phyloP scores from a whole-genome alignment of 2,888 invertebrate genomes.

The Ornithoptera priamus region DNA sequence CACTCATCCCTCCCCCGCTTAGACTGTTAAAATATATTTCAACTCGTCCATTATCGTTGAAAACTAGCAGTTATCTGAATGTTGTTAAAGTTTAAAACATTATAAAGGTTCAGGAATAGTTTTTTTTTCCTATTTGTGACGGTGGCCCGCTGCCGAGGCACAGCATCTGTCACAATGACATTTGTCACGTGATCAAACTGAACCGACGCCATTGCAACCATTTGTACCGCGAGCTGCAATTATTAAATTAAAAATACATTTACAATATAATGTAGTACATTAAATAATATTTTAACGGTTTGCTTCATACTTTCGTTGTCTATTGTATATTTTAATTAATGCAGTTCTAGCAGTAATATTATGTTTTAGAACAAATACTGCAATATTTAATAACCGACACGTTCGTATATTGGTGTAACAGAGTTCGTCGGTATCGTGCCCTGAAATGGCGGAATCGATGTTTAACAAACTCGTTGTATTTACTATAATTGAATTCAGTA shows the following conservation, averaged over 20 bases:
- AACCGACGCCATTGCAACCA: constrained; percentile 60
- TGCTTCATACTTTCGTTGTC: background rate
- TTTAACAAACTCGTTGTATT: too few relatives aligned
- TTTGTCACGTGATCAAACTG: constrained; percentile 76
- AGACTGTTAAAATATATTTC: constrained; percentile 8
- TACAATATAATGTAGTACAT: constrained; percentile 63
- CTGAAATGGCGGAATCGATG: too few relatives aligned
- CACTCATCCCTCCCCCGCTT: constrained; percentile 41
- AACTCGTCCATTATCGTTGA: background rate
- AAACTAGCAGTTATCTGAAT: background rate
- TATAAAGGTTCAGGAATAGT: background rate
- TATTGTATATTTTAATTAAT: constrained; percentile 36
- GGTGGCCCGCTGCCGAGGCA: constrained; percentile 30
- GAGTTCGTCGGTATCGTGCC: too few relatives aligned
- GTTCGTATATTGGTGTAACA: too few relatives aligned
- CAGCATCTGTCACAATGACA: constrained; percentile 71
- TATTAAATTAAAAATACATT: constrained; percentile 77
- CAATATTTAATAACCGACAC: too few relatives aligned
- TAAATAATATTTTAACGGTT: constrained; percentile 36
- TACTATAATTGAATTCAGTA: too few relatives aligned
- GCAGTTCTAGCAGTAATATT: constrained; percentile 33
- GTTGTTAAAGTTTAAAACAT: background rate
- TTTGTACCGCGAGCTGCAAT: constrained; percentile 58
- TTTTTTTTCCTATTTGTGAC: background rate
- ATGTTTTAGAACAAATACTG: too few relatives aligned